Percentiles rank a stretch among this genome's conserved stretches.
Conservation (phyloP, 1,140 invertebrate genomes). For the Lepidurus packardi region DNA sequence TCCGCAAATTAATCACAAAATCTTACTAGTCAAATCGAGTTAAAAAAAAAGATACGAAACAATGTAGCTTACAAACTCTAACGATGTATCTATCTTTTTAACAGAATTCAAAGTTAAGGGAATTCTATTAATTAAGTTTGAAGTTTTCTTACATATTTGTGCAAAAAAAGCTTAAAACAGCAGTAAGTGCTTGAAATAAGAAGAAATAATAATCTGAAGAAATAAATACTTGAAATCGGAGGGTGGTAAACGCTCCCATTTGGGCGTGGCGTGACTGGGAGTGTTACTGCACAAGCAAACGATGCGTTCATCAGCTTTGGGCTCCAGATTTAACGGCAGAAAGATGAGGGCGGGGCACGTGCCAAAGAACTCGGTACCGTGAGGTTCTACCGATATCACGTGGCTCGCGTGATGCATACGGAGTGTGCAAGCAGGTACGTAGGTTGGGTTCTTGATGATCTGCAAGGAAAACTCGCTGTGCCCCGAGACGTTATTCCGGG, state of each 20-base stretch:
- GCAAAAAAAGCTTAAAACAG: no score
- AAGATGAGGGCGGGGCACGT: slow-evolving; percentile 38
- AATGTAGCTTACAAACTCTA: no score
- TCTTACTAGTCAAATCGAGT: no score
- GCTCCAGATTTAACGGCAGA: slow-evolving; percentile 36
- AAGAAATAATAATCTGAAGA: background rate
- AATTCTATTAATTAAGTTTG: no score
- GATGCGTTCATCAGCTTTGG: slow-evolving; percentile 35
- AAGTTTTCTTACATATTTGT: no score
- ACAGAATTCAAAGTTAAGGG: no score
- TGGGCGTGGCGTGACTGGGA: slow-evolving; percentile 25
- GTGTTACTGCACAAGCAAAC: slow-evolving; percentile 39
- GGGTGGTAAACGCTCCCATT: slow-evolving; percentile 36
- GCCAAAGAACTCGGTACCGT: slow-evolving; percentile 38
- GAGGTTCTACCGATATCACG: slow-evolving; percentile 39
- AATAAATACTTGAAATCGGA: slow-evolving; percentile 26
- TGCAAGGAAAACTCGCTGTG: slow-evolving; percentile 23
- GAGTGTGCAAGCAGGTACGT: slow-evolving; percentile 1
- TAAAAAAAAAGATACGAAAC: no score
- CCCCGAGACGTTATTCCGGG: slow-evolving; percentile 9
- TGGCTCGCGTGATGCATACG: slow-evolving; percentile 36
- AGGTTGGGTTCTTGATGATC: slow-evolving; percentile 25
- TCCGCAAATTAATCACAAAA: no score
- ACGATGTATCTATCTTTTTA: no score
- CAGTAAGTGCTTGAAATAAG: no score